Evolutionary conservation across 2,113 vertebrate species (phyloP).

Genomic region (Nothocercus nigrocapillus): DNA sequence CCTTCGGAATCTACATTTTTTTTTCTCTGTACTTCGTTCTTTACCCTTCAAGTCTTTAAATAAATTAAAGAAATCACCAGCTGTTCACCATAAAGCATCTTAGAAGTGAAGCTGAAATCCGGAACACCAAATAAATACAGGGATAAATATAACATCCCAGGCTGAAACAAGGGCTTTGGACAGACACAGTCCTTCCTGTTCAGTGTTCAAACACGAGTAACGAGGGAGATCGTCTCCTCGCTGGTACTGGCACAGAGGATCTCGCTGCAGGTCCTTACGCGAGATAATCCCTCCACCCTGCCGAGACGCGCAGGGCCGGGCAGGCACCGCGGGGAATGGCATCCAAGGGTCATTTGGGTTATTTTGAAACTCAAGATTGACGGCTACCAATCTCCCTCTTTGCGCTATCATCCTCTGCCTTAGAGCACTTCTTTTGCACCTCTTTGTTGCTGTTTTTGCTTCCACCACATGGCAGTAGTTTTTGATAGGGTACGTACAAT

Average conservation of each 20-base stretch:
- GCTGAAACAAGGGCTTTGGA: background rate
- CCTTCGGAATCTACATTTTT: background rate
- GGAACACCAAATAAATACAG: background rate
- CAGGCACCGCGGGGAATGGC: background rate
- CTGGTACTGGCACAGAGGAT: background rate
- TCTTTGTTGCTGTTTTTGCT: background rate
- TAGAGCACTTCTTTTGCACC: conserved; percentile 8
- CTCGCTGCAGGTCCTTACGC: background rate
- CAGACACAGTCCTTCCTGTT: background rate
- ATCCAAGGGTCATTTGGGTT: background rate
- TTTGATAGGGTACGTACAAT: background rate
- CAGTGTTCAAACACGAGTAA: background rate
- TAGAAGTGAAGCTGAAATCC: background rate
- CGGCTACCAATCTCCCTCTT: background rate
- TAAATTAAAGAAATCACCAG: background rate
- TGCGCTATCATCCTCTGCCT: background rate
- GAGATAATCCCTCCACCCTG: background rate
- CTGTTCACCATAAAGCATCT: background rate
- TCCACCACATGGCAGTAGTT: background rate
- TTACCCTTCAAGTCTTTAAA: background rate
- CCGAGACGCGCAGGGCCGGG: background rate
- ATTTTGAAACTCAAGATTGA: background rate
- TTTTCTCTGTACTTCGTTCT: background rate
- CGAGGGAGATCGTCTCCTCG: background rate
- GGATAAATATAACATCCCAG: background rate